These are phyloP conservation scores for Oplegnathus fasciatus DNA, from an alignment of 2,113 vertebrate genomes.

Conservation along the genomic window DNA sequence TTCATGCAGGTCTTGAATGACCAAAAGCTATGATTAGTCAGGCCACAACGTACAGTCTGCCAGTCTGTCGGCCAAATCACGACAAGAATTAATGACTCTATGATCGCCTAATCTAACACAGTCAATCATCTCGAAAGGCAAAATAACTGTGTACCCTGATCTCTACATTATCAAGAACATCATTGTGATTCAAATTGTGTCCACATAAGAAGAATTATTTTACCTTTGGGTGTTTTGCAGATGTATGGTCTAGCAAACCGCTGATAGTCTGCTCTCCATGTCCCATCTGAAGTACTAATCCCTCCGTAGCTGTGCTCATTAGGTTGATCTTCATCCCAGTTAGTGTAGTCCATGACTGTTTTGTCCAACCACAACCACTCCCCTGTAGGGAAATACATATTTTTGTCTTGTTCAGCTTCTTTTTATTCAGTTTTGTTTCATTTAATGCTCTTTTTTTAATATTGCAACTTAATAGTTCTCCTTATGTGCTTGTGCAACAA, in stretches of 20 bases:
- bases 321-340: conserved; percentile 86
- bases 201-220: too few relatives aligned
- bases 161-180: neutral
- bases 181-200: too few relatives aligned
- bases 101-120: too few relatives aligned
- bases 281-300: conserved; percentile 77
- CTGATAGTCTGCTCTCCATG: conserved; percentile 84
- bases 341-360: conserved; percentile 85
- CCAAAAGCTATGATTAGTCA: neutral
- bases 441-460: neutral
- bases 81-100: neutral
- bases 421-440: neutral
- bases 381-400: conserved; percentile 57
- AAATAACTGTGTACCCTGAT: neutral
- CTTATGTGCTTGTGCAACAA: neutral
- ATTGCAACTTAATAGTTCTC: too few relatives aligned
- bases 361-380: conserved; percentile 88
- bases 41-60: neutral
- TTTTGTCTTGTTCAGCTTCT: neutral
- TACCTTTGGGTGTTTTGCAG: conserved; percentile 91
- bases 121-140: neutral
- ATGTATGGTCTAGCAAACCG: conserved; percentile 79
- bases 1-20: neutral
- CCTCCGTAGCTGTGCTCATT: neutral
- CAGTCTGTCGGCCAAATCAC: neutral